These are phyloP conservation scores for Cataglyphis cursor DNA, from an alignment of 2,888 invertebrate species.

Conservation along the genomic window DNA sequence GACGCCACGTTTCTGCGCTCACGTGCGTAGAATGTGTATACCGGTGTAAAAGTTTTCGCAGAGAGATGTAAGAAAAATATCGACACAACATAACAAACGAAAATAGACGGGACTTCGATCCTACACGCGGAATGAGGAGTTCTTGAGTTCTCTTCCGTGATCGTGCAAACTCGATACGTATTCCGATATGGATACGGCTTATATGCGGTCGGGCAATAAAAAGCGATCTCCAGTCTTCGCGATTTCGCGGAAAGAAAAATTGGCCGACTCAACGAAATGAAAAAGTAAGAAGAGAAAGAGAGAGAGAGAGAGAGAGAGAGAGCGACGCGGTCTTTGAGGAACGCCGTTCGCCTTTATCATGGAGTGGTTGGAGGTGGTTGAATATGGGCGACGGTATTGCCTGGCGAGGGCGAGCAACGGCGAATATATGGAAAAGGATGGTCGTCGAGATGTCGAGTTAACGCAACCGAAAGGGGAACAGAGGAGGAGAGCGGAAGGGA, in stretches of 20 bases:
- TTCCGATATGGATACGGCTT: neutral
- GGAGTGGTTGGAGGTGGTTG: conserved; percentile 2
- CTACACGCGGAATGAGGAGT: neutral
- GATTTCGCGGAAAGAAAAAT: conserved; percentile 25
- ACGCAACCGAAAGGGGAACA: conserved; percentile 4
- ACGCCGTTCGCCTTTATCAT: neutral
- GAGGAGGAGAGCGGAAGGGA: neutral
- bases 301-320: neutral
- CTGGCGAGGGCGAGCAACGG: neutral
- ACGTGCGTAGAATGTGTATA: neutral
- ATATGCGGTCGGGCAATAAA: neutral
- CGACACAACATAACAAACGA: neutral
- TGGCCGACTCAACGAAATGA: conserved; percentile 21
- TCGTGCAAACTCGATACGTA: conserved; percentile 30
- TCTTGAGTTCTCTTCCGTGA: conserved; percentile 21
- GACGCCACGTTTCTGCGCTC: conserved; percentile 19
- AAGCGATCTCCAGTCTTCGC: neutral
- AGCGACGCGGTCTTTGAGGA: neutral
- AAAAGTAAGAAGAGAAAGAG: neutral
- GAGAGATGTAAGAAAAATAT: neutral
- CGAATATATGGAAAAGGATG: conserved; percentile 38
- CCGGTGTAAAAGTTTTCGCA: conserved; percentile 22
- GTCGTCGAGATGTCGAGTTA: conserved; percentile 30
- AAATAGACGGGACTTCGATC: conserved; percentile 30
- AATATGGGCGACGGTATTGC: conserved; percentile 24